Percentiles rank a stretch among this genome's conserved stretches.
phyloP scores from a whole-genome alignment of 1,140 invertebrate genomes.

The Psilanteris sp. region DNA sequence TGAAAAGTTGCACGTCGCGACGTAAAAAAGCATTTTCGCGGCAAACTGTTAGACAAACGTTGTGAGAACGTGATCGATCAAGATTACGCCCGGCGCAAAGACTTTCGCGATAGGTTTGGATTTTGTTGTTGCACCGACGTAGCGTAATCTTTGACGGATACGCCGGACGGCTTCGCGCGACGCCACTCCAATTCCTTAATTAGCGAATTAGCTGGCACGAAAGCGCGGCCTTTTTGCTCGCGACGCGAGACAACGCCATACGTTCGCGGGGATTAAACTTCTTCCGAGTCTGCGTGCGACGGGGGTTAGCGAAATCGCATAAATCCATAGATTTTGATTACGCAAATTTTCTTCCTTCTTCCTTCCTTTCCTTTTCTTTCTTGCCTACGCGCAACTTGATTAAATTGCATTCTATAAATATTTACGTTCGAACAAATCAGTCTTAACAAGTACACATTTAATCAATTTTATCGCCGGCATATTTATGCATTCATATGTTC shows the following conservation, averaged over 20 bases:
- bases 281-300: slow-evolving; percentile 5
- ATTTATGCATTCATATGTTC: no score
- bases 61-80: slow-evolving; percentile 44
- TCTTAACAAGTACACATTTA: no score
- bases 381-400: no score
- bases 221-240: background rate
- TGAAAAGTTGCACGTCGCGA: slow-evolving; percentile 40
- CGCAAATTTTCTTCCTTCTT: background rate
- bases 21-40: slow-evolving; percentile 45
- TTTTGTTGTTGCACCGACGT: slow-evolving; percentile 9
- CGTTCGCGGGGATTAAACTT: slow-evolving; percentile 10
- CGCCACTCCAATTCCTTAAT: background rate
- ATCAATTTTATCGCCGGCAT: no score
- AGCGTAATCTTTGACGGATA: no score
- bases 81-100: slow-evolving; percentile 40
- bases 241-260: no score
- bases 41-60: slow-evolving; percentile 39
- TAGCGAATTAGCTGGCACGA: background rate
- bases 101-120: slow-evolving; percentile 17
- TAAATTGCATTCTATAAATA: no score
- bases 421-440: no score
- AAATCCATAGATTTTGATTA: slow-evolving; percentile 14
- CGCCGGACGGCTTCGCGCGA: background rate
- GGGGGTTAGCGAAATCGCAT: slow-evolving; percentile 16
- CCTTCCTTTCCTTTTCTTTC: no score